phyloP scores from a whole-genome alignment of 2,888 invertebrate genomes.

The Maniola hyperantus region DNA sequence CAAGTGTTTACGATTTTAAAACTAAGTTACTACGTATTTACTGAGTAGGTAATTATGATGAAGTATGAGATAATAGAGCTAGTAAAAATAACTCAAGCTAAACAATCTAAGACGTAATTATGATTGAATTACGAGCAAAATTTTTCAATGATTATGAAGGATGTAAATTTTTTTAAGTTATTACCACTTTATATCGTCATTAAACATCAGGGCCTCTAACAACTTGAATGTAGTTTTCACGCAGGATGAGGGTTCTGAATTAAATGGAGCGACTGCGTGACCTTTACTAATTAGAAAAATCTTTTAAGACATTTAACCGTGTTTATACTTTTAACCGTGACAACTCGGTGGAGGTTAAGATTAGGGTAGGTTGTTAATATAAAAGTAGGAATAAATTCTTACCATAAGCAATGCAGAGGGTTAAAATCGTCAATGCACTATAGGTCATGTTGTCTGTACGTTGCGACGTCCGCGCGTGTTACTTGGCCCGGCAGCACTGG shows the following conservation, averaged over 20 bases:
- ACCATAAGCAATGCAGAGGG: constrained; percentile 70
- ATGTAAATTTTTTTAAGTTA: no score
- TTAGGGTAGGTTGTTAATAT: not conserved
- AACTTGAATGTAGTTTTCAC: not conserved
- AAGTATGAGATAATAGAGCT: not conserved
- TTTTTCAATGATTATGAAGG: not conserved
- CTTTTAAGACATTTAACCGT: not conserved
- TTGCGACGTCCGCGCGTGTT: constrained; percentile 69
- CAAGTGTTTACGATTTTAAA: no score
- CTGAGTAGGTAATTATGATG: not conserved
- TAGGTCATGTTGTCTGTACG: constrained; percentile 55
- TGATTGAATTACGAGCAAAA: not conserved
- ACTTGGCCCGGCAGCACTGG: constrained; percentile 69
- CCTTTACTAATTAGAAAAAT: constrained; percentile 9
- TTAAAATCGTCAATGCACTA: constrained; percentile 64
- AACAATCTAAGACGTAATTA: not conserved
- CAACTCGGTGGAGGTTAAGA: not conserved
- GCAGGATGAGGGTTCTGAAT: constrained; percentile 9
- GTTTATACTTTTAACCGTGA: not conserved
- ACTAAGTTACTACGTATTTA: not conserved
- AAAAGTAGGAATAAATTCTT: constrained; percentile 46
- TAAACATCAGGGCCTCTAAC: not conserved
- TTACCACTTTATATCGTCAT: no score
- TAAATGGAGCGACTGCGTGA: constrained; percentile 17
- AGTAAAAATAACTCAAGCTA: not conserved